These are phyloP conservation scores for Frankliniella intonsa DNA, from an alignment of 2,888 invertebrate species.

Conservation along the genomic window DNA sequence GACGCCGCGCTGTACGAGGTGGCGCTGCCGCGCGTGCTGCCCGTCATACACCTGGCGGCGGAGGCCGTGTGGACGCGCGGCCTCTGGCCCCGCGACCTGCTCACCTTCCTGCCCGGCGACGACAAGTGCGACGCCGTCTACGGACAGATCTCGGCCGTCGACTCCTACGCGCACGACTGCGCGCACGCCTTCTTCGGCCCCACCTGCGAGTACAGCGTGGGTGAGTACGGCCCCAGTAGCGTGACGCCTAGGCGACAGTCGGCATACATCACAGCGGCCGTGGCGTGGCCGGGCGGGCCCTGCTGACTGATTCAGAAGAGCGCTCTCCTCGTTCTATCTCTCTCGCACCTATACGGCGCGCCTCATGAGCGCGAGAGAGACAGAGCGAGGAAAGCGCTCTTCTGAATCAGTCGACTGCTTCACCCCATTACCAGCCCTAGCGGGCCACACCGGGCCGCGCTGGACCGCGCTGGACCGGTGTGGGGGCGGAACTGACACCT, in stretches of 20 bases:
- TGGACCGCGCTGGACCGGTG: too few relatives aligned
- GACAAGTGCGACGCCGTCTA: conserved; percentile 70
- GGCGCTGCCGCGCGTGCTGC: conserved; percentile 52
- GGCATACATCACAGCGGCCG: neutral
- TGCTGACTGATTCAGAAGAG: too few relatives aligned
- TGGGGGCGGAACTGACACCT: too few relatives aligned
- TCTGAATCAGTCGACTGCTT: too few relatives aligned
- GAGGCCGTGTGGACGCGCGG: conserved; percentile 51
- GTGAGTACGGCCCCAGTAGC: conserved; percentile 51
- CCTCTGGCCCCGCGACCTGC: conserved; percentile 56
- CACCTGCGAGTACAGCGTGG: conserved; percentile 73
- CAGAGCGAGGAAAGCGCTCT: too few relatives aligned
- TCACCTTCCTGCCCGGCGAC: conserved; percentile 60
- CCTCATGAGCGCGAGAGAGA: too few relatives aligned
- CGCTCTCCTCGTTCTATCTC: too few relatives aligned
- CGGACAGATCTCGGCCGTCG: conserved; percentile 66
- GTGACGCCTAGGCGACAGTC: too few relatives aligned
- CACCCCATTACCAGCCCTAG: too few relatives aligned
- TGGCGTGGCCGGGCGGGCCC: neutral
- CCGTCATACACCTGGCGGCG: conserved; percentile 60
- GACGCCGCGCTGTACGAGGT: conserved; percentile 37
- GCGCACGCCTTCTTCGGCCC: conserved; percentile 77
- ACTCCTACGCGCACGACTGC: conserved; percentile 64
- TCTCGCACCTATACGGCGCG: too few relatives aligned
- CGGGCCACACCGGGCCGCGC: too few relatives aligned